Conservation (phyloP, 2,888 invertebrate species). For the Saturnia pavonia region DNA sequence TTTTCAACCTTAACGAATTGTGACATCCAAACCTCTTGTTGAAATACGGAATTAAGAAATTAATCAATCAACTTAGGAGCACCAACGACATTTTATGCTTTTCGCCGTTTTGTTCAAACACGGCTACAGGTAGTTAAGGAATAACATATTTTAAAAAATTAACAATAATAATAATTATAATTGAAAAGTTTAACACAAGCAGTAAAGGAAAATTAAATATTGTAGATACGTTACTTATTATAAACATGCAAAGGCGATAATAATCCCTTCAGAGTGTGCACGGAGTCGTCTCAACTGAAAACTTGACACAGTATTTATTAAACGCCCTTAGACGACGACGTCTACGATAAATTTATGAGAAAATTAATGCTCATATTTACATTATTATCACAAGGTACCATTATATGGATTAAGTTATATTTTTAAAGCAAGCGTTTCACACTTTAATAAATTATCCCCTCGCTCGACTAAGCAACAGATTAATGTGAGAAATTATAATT, state of each 20-base stretch:
- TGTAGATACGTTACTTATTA: slow-evolving; percentile 32
- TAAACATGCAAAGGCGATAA: slow-evolving; percentile 43
- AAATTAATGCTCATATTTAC: slow-evolving; percentile 16
- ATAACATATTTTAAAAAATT: slow-evolving; percentile 22
- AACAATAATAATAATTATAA: slow-evolving; percentile 18
- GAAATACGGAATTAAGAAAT: slow-evolving; percentile 41
- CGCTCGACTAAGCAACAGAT: slow-evolving; percentile 11
- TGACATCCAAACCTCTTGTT: slow-evolving; percentile 41
- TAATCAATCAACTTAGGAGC: slow-evolving; percentile 44
- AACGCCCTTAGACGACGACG: slow-evolving; percentile 8
- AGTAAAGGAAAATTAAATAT: slow-evolving; percentile 30
- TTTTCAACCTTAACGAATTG: slow-evolving; percentile 29
- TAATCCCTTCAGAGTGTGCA: slow-evolving; percentile 48
- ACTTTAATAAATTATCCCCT: slow-evolving; percentile 8
- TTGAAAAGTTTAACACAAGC: slow-evolving; percentile 29
- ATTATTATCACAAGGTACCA: slow-evolving; percentile 12
- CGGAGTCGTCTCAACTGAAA: slow-evolving; percentile 29
- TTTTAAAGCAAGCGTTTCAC: neutral
- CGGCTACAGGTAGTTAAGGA: slow-evolving; percentile 19
- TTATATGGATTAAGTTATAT: neutral
- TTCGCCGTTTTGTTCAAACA: slow-evolving; percentile 22
- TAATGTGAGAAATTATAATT: slow-evolving; percentile 1
- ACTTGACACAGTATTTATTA: slow-evolving; percentile 9
- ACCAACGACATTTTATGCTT: slow-evolving; percentile 35
- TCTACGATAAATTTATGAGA: slow-evolving; percentile 10